Conservation (phyloP, 1,140 invertebrate species). For the Drosophila aff. region DNA sequence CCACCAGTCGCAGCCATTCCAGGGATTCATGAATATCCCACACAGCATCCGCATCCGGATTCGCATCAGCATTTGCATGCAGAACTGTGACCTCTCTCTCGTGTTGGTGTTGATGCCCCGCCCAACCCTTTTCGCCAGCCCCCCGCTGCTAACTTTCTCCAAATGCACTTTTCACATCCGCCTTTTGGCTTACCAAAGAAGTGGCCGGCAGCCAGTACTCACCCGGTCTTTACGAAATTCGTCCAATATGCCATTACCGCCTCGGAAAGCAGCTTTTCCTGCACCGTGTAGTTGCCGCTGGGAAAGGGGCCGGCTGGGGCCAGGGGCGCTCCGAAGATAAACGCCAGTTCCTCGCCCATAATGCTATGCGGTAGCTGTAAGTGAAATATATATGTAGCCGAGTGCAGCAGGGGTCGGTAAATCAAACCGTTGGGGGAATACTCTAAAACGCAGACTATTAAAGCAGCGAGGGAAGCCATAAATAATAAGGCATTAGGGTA, state of each 20-base stretch:
- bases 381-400: slow-evolving; percentile 30
- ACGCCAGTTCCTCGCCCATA: slow-evolving; percentile 96
- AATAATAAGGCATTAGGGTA: slow-evolving; percentile 16
- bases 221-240: slow-evolving; percentile 95
- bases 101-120: slow-evolving; percentile 52
- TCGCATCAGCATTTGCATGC: slow-evolving; percentile 70
- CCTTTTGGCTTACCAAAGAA: slow-evolving; percentile 24
- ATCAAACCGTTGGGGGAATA: slow-evolving; percentile 25
- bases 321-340: slow-evolving; percentile 95
- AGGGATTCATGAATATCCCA: slow-evolving; percentile 49
- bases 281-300: slow-evolving; percentile 88
- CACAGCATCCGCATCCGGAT: slow-evolving; percentile 61
- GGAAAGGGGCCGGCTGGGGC: slow-evolving; percentile 91
- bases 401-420: slow-evolving; percentile 20
- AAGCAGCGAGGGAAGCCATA: background rate
- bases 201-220: slow-evolving; percentile 74
- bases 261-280: slow-evolving; percentile 92
- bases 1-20: slow-evolving; percentile 39
- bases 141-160: slow-evolving; percentile 51
- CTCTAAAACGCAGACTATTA: slow-evolving; percentile 27
- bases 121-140: background rate
- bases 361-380: slow-evolving; percentile 87
- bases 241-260: slow-evolving; percentile 94
- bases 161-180: slow-evolving; percentile 74
- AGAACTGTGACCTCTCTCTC: slow-evolving; percentile 54